phyloP scores from a whole-genome alignment of 2,113 vertebrate genomes.

The Psittacula cyanocephala region DNA sequence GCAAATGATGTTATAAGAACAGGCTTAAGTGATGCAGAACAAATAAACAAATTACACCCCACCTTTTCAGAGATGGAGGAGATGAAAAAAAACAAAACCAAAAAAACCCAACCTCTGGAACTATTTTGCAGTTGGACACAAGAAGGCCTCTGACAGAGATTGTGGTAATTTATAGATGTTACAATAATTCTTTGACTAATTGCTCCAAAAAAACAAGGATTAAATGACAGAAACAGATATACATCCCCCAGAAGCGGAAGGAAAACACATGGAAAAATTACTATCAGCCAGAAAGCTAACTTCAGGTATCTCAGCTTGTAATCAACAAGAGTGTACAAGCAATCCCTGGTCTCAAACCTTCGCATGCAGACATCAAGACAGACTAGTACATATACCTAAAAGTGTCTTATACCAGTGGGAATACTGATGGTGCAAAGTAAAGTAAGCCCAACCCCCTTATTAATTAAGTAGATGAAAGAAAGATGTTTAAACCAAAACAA shows the following conservation, averaged over 20 bases:
- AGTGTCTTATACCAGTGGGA: neutral
- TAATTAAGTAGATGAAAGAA: neutral
- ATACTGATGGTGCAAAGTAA: neutral
- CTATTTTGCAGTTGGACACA: neutral
- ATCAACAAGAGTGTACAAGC: neutral
- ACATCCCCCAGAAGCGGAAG: neutral
- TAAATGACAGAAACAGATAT: slow-evolving; percentile 59
- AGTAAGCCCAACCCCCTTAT: neutral
- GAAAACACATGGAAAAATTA: slow-evolving; percentile 44
- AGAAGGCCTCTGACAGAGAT: neutral
- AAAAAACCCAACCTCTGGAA: neutral
- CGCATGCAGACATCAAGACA: neutral
- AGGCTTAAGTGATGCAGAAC: neutral
- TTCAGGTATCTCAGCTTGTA: slow-evolving; percentile 44
- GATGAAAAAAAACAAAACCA: neutral
- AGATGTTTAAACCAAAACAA: neutral
- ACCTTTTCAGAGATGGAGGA: neutral
- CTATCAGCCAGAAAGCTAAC: slow-evolving; percentile 20
- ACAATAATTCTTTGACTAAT: slow-evolving; percentile 43
- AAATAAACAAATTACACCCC: neutral
- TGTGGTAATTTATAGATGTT: slow-evolving; percentile 23
- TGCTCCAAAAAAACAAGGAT: slow-evolving; percentile 27
- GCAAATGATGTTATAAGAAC: neutral
- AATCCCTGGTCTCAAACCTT: neutral
- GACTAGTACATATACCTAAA: neutral